Evolutionary conservation across 2,888 invertebrate species (phyloP).

Genomic region (Calephelis perditalis): DNA sequence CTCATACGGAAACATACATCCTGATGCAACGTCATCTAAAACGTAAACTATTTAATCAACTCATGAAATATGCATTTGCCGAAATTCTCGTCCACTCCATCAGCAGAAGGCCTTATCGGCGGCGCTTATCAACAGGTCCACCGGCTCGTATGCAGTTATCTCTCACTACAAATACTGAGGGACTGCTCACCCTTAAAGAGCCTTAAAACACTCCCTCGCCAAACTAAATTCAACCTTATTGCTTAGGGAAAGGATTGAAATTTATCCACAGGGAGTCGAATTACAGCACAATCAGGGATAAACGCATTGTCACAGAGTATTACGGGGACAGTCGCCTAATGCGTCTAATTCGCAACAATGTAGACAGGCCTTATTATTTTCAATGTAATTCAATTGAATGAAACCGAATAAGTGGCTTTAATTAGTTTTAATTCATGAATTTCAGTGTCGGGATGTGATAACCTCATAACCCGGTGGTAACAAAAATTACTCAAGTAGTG

Average conservation of each 20-base stretch:
- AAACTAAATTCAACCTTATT: slow-evolving; percentile 28
- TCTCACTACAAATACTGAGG: slow-evolving; percentile 72
- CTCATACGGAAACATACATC: slow-evolving; percentile 42
- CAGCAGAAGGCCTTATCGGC: slow-evolving; percentile 68
- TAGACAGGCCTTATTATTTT: slow-evolving; percentile 46
- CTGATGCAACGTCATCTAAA: slow-evolving; percentile 48
- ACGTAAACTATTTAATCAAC: slow-evolving; percentile 76
- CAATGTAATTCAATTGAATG: slow-evolving; percentile 32
- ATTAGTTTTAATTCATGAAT: not conserved
- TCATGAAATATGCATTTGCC: slow-evolving; percentile 76
- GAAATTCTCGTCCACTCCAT: slow-evolving; percentile 72
- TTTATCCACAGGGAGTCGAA: slow-evolving; percentile 8
- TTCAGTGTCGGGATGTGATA: not conserved
- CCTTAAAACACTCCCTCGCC: slow-evolving; percentile 32
- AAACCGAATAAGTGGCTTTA: not conserved
- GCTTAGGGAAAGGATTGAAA: slow-evolving; percentile 27
- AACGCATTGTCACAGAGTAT: slow-evolving; percentile 71
- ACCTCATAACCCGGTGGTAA: not conserved
- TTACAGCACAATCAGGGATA: slow-evolving; percentile 58
- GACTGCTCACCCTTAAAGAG: slow-evolving; percentile 35
- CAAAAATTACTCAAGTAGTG: not conserved
- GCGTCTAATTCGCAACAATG: slow-evolving; percentile 72
- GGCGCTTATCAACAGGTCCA: slow-evolving; percentile 76
- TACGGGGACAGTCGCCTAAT: slow-evolving; percentile 64
- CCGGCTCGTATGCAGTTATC: slow-evolving; percentile 73